Evolutionary conservation across 2,113 vertebrate species (phyloP).

Genomic region (Pelecanus crispus): DNA sequence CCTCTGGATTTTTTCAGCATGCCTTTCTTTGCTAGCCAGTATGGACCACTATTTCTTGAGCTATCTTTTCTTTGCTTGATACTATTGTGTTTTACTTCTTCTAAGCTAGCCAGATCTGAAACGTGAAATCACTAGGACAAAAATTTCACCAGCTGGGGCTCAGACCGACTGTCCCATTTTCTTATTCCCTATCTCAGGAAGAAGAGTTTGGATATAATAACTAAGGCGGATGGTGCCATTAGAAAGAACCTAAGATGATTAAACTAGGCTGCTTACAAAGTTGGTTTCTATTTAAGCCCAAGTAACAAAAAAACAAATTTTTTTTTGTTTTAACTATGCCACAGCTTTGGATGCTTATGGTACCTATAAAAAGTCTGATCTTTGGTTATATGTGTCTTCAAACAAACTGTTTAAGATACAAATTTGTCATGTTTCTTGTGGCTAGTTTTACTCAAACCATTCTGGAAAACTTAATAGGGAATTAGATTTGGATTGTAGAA

Average conservation of each 20-base stretch:
- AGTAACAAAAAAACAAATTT: no score
- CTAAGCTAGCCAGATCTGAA: neutral
- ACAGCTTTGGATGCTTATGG: neutral
- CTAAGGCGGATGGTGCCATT: neutral
- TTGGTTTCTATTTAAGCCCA: neutral
- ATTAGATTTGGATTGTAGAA: neutral
- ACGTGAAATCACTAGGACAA: neutral
- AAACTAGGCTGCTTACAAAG: neutral
- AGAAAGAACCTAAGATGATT: neutral
- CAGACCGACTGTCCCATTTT: neutral
- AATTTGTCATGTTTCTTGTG: neutral
- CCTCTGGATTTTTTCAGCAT: neutral
- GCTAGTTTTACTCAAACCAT: neutral
- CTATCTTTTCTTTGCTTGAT: neutral
- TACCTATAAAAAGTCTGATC: neutral
- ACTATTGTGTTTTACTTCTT: neutral
- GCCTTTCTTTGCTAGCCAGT: neutral
- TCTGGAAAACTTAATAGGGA: neutral
- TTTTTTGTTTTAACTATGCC: neutral
- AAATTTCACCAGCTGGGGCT: neutral
- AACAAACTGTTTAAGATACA: neutral
- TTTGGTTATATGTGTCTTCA: neutral
- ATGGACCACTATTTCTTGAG: neutral
- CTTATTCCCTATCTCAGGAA: neutral
- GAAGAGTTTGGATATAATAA: neutral